phyloP scores from a whole-genome alignment of 2,797 vertebrate genomes.

The Megaceryle alcyon region DNA sequence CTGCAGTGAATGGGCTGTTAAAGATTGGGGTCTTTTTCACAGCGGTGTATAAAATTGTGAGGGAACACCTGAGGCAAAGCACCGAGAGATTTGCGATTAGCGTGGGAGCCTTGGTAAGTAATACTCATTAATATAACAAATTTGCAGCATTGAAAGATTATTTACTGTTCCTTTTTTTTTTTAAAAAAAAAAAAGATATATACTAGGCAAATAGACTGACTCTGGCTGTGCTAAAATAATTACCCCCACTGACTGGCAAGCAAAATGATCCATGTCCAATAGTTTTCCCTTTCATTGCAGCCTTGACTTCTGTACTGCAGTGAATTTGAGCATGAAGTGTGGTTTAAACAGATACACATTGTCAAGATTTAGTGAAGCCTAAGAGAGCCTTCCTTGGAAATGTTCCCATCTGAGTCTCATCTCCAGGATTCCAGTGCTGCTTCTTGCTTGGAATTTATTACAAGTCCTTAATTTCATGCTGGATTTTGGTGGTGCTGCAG shows the following conservation, averaged over 20 bases:
- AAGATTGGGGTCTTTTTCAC: neutral
- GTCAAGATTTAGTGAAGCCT: neutral
- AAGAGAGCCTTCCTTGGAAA: neutral
- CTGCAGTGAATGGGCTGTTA: neutral
- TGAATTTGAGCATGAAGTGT: neutral
- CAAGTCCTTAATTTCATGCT: neutral
- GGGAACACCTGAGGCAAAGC: neutral
- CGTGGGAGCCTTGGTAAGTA: neutral
- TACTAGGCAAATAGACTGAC: neutral
- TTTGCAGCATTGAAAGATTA: neutral
- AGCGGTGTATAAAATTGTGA: neutral
- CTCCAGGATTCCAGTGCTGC: neutral
- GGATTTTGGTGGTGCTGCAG: neutral
- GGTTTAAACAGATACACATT: neutral
- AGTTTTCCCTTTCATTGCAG: neutral
- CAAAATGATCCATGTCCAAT: neutral
- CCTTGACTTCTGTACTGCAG: neutral
- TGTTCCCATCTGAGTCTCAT: neutral
- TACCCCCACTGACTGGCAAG: neutral
- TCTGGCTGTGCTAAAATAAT: neutral
- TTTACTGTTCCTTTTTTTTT: neutral
- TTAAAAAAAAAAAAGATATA: neutral
- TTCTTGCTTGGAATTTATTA: conserved; percentile 30
- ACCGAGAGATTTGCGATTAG: neutral
- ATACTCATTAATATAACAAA: neutral